Base-by-base conservation (phyloP, 2,888 invertebrate species). In the Rhagophthalmus giganteus region DNA sequence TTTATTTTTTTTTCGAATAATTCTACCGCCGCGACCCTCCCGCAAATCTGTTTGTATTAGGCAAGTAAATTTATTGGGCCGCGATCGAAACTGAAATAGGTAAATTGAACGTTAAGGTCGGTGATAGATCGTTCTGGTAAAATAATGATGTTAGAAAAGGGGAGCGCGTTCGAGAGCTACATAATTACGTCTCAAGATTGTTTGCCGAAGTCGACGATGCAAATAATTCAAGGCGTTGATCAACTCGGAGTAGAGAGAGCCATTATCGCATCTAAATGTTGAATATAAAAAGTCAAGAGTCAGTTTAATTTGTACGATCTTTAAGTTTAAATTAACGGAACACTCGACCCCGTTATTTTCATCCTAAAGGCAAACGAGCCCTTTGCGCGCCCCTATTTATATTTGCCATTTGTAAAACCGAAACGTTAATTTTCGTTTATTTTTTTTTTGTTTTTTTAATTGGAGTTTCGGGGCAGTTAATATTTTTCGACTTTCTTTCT, bases 181-280 rank as follows among this genome's bases (percentile, higher is more conserved):
- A 62, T 65, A 66, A 66, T 66, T 66, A 63, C 44, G 61, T 59
- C 59, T 55, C 52, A 54, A 60, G 63, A 64, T 65, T 65, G 65
- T 66, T 66, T 66, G 66, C 63, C 47, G 61, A 62, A 62, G 55
- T 58, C 65, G 63, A 62, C 56, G 61, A 64, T 61, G 66, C 65
- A 63, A 65, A 65, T 66, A 66, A 66, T 66, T 63, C 61, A 57
- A 62, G 62, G 61, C 64, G 66, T 61, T 60, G 62, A 66, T 66
- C 65, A 61, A 64, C 52, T 61, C 55, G 55, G 55, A 60, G n/a
- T n/a, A n/a, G n/a, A 59, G 54, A 57, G 58, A 50, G 55, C 57
- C 61, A 62, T 64, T 63, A 62, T 64, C 62, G 57, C 61, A 48
- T 60, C 54, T 53, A 53, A 53, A 53, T 47, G 47, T 47, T 47